These are phyloP conservation scores for Zonitis immaculata DNA, from an alignment of 2,888 invertebrate species.

Conservation along the genomic window DNA sequence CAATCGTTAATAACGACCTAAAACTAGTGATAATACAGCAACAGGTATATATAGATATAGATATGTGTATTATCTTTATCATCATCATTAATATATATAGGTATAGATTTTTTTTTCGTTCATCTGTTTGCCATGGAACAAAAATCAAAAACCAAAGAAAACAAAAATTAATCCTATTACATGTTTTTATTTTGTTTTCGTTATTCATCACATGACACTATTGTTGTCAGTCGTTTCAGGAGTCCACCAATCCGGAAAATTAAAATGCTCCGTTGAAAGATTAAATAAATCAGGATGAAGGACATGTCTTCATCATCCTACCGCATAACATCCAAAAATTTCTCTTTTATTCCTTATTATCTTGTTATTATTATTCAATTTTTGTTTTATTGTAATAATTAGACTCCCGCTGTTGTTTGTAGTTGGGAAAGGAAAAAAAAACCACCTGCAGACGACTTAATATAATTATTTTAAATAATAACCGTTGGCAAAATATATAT, in stretches of 20 bases:
- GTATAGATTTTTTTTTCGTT: not conserved
- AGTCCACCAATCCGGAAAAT: conserved; percentile 41
- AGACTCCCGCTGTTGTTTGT: conserved; percentile 1
- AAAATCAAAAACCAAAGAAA: conserved; percentile 3
- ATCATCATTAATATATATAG: too few species aligned
- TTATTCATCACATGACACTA: conserved; percentile 18
- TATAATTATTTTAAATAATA: conserved; percentile 21
- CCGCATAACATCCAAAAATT: conserved; percentile 4
- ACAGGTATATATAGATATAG: conserved; percentile 12
- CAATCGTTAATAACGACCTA: conserved; percentile 21
- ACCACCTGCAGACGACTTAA: conserved; percentile 14
- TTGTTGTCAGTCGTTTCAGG: conserved; percentile 18
- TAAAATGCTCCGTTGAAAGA: conserved; percentile 44
- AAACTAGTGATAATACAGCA: conserved; percentile 12
- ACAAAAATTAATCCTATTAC: not conserved
- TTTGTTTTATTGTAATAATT: not conserved
- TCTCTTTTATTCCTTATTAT: not conserved
- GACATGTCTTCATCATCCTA: conserved; percentile 24
- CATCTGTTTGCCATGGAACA: not conserved
- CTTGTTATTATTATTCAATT: too few species aligned
- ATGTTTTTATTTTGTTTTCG: conserved; percentile 18
- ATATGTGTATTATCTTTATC: conserved; percentile 13
- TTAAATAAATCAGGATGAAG: conserved; percentile 39
- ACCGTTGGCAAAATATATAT: conserved; percentile 29
- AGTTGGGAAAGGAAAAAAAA: too few species aligned